Evolutionary conservation across 2,797 vertebrate genomes (phyloP).

Genomic region (Urosaurus nigricauda): DNA sequence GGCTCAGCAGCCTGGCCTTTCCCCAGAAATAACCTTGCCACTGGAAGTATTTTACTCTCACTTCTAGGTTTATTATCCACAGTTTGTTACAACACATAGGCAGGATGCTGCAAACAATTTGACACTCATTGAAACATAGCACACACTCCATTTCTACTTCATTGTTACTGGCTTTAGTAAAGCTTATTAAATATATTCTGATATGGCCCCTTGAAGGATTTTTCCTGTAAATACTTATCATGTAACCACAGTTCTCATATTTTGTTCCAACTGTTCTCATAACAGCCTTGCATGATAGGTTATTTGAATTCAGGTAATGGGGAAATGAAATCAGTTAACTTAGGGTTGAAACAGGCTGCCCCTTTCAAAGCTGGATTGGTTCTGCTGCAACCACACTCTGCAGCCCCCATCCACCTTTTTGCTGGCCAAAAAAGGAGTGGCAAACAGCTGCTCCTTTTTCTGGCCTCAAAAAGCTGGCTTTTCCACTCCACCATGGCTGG

Average conservation of each 20-base stretch:
- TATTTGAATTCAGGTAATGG: slow-evolving; percentile 32
- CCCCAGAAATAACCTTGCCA: slow-evolving; percentile 2
- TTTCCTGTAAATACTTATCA: slow-evolving; percentile 1
- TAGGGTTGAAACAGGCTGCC: not conserved
- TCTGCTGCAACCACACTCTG: too few species aligned
- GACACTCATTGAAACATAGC: not conserved
- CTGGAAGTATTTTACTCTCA: not conserved
- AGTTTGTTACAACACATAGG: not conserved
- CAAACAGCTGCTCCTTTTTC: too few species aligned
- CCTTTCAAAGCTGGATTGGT: too few species aligned
- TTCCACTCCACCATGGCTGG: too few species aligned
- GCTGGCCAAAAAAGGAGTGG: too few species aligned
- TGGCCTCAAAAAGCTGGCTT: too few species aligned
- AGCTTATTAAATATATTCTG: not conserved
- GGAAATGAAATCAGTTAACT: slow-evolving; percentile 38
- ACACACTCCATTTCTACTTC: not conserved
- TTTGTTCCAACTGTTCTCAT: not conserved
- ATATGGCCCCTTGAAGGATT: not conserved
- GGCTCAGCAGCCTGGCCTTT: too few species aligned
- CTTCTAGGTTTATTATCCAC: not conserved
- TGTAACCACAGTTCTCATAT: not conserved
- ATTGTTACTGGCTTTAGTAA: not conserved
- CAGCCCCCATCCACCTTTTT: too few species aligned
- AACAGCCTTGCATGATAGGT: not conserved
- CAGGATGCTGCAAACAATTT: not conserved